These are phyloP conservation scores for Carduelis carduelis DNA, from an alignment of 2,797 vertebrate species.

Conservation along the genomic window DNA sequence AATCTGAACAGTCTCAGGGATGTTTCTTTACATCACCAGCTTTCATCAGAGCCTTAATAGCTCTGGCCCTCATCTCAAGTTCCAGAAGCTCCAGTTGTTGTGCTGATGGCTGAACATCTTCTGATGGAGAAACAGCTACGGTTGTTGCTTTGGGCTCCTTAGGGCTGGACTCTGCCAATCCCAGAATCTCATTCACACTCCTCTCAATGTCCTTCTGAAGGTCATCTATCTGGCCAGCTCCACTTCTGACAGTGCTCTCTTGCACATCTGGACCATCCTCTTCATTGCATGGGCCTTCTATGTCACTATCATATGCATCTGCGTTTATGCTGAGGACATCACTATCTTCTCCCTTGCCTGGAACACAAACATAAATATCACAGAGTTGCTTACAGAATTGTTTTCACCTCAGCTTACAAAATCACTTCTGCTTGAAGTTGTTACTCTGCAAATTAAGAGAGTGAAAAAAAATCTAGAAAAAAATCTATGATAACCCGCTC, in stretches of 20 bases:
- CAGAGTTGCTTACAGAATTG: background rate
- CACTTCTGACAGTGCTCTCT: slow-evolving; percentile 49
- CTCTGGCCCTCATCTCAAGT: slow-evolving; percentile 95
- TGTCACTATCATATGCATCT: slow-evolving; percentile 94
- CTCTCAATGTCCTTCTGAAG: slow-evolving; percentile 94
- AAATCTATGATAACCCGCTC: background rate
- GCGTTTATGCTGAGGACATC: slow-evolving; percentile 97
- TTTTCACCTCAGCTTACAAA: background rate
- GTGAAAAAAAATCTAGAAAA: background rate
- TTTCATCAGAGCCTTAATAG: slow-evolving; percentile 98
- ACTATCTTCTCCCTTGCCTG: slow-evolving; percentile 89
- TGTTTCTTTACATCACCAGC: slow-evolving; percentile 86
- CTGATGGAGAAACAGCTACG: slow-evolving; percentile 53
- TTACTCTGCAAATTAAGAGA: background rate
- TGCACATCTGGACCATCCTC: slow-evolving; percentile 62
- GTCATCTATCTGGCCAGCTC: slow-evolving; percentile 79
- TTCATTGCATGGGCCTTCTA: slow-evolving; percentile 89
- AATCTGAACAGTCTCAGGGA: slow-evolving; percentile 26
- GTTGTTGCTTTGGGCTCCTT: slow-evolving; percentile 62
- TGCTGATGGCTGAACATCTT: slow-evolving; percentile 84
- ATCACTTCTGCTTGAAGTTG: background rate
- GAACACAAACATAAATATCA: slow-evolving; percentile 44
- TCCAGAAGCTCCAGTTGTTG: slow-evolving; percentile 96
- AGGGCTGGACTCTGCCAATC: slow-evolving; percentile 71
- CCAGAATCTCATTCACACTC: slow-evolving; percentile 94